Base-by-base conservation (phyloP, 2,113 vertebrate species). In the Phyllostomus discolor region DNA sequence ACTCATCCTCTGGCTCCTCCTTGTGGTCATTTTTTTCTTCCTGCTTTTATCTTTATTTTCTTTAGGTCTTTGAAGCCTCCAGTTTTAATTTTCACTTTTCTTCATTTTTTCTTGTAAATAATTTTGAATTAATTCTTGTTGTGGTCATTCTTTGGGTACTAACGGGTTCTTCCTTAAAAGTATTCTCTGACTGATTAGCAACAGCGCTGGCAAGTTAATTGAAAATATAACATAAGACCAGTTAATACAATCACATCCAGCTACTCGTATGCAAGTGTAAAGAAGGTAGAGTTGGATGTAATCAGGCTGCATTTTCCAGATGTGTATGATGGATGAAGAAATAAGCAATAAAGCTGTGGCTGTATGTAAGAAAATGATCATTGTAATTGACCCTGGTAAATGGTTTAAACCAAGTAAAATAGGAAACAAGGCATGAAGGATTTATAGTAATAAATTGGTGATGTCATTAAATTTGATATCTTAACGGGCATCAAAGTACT, bases 1-100 rank as follows among this genome's bases (percentile, higher is more conserved):
- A 52, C 15, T 57, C 31, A 91, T 94, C 38, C 88, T 96, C 38
- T 91, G 90, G 50, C 95, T 91, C 95, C 97, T 31, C 90, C 92
- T 87, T 87, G 96, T 97, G 97, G 90, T n/a, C 75, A 28, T 84
- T 91, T 54, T 73, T 52, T 72, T 80, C 9, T 33, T 62, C 50
- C 64, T 59, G 19, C 10, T 59, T 87, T 90, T 81, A 50, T 38
- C 54, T 81, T 78, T 33, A 19, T 26, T 62, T 59, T 57, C 57
- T 82, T 87, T 78, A 57, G 17, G 10, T 33, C 41, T 79, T 81
- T 11, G 54, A 48, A 11, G n/a, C 0, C 5, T 85, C 16, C 5
- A 6, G 17, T 41, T 76, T 89, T 72, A 38, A 89, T 67, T 10
- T 91, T 84, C 16, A 59, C 17, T 64, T 88, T 70, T 66, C 1